Base-by-base conservation (phyloP, 2,888 invertebrate species). In the Mimumesa dahlbomi region DNA sequence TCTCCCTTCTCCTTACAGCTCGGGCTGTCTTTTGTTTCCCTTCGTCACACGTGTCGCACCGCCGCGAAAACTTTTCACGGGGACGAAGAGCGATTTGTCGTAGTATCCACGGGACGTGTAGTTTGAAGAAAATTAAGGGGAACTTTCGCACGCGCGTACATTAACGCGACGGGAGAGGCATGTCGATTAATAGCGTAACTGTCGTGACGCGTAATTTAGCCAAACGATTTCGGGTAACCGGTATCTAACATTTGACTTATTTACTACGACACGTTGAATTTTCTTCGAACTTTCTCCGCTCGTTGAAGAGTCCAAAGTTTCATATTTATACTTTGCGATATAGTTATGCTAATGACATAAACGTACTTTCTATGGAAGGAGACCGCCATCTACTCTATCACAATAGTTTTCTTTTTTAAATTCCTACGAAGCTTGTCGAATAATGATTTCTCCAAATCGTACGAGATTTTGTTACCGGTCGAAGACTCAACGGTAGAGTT, bases 31-130 rank as follows among this genome's bases (percentile, higher is more conserved):
- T 49, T 67, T 50, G 58, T 65, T 7, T 16, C 63, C 42, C 54
- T 22, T 45, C 29, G 76, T 73, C 84, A 82, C 84, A 82, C 75
- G 82, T 82, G 82, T 76, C 81, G 75, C 68, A 59, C 71, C 61
- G 59, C 34, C 56, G 71, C 65, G 76, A 79, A 69, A 84, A 85
- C 77, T 82, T 84, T 81, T 66, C 75, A 76, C 77, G 76, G 68
- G 72, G 76, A 79, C 74, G 79, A 77, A 80, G 78, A 82, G 68
- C 75, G 80, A 84, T 85, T 83, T 82, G 76, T 83, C 74, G 78
- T 73, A n/a, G n/a, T 77, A 50, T 42, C 42, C 38, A n/a, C n/a
- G 7, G 45, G 67, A 68, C 57, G 65, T 75, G 34, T 50, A 58
- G 57, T 43, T 48, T 18, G 16, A 56, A 36, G 54, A 61, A 75